phyloP scores from a whole-genome alignment of 2,113 vertebrate genomes.

The Todiramphus saurophagus region DNA sequence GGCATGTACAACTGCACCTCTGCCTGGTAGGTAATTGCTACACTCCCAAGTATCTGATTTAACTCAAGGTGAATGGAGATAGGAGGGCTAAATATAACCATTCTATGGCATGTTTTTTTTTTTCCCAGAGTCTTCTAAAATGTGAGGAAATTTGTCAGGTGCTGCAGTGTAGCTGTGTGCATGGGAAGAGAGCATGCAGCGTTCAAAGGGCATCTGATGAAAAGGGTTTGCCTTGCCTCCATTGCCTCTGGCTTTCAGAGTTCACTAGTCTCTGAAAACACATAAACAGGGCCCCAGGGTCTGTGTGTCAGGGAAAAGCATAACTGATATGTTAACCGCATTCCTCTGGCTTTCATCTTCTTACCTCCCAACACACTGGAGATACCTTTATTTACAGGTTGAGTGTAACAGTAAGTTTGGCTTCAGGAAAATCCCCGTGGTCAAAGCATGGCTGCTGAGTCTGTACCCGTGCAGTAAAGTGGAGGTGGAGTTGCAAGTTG shows the following conservation, averaged over 20 bases:
- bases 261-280: background rate
- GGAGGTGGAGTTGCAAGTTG: background rate
- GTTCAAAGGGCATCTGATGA: background rate
- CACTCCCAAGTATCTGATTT: background rate
- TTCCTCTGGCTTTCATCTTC: conserved; percentile 14
- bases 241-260: background rate
- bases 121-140: background rate
- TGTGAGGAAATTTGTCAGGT: background rate
- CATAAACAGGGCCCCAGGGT: background rate
- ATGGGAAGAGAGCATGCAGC: background rate
- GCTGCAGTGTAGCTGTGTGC: background rate
- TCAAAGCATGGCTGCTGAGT: accelerated
- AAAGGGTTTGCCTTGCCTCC: background rate
- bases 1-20: background rate
- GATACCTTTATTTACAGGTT: background rate
- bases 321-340: background rate
- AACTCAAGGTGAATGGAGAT: background rate
- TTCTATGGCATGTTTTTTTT: background rate
- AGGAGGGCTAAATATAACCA: background rate
- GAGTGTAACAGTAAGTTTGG: background rate
- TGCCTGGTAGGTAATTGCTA: background rate
- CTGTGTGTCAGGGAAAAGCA: background rate
- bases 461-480: background rate
- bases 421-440: background rate
- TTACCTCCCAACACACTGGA: background rate